Conservation (phyloP, 1,140 invertebrate genomes). For the Solen grandis region DNA sequence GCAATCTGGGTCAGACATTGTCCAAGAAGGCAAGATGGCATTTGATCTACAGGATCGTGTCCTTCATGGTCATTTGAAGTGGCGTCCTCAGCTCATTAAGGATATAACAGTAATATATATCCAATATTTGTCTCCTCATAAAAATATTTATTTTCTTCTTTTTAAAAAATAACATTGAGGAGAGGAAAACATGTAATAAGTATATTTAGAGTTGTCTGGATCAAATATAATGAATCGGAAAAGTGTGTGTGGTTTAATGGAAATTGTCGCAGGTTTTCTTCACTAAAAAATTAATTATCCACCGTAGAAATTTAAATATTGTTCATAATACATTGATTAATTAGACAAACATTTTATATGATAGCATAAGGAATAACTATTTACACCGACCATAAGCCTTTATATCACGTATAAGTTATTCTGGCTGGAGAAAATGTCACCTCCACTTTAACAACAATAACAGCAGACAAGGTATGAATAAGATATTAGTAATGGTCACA, state of each 20-base stretch:
- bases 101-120: constrained; percentile 54
- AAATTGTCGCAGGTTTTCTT: not conserved
- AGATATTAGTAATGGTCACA: not conserved
- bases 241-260: not conserved
- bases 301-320: too few relatives aligned
- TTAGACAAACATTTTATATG: not conserved
- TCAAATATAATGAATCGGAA: not conserved
- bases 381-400: not conserved
- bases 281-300: not conserved
- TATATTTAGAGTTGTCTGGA: not conserved
- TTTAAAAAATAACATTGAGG: not conserved
- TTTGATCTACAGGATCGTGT: constrained; percentile 24
- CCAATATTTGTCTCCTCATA: not conserved
- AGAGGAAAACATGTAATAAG: not conserved
- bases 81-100: constrained; percentile 59
- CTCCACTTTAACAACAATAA: too few relatives aligned
- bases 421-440: not conserved
- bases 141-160: not conserved
- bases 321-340: not conserved
- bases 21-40: constrained; percentile 6
- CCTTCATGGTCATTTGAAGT: constrained; percentile 57
- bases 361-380: not conserved
- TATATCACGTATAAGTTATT: not conserved
- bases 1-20: not conserved
- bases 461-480: not conserved